phyloP scores from a whole-genome alignment of 2,888 invertebrate species.

The Odontothrips loti region DNA sequence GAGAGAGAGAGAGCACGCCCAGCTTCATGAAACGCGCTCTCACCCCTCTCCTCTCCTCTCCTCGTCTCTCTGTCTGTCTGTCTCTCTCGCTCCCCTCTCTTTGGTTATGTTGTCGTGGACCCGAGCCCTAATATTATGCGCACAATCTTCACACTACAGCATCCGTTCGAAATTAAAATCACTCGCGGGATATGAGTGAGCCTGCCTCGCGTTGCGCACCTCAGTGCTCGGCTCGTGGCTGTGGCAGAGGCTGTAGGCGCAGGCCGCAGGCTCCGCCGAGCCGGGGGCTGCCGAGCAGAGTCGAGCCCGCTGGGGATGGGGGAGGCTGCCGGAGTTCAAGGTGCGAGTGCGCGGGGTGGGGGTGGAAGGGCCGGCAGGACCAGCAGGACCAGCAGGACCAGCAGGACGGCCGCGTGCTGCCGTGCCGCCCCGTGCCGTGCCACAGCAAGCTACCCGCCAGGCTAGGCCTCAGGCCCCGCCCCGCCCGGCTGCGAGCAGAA shows the following conservation, averaged over 20 bases:
- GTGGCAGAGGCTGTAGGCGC: too few species aligned
- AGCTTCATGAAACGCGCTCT: not conserved
- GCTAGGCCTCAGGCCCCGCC: not conserved
- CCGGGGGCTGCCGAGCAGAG: too few species aligned
- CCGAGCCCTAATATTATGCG: slow-evolving; percentile 34
- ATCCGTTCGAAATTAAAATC: too few species aligned
- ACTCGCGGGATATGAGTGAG: too few species aligned
- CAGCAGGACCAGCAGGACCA: not conserved
- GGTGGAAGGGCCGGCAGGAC: not conserved
- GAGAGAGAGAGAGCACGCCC: not conserved
- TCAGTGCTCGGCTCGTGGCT: too few species aligned
- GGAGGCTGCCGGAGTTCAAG: too few species aligned
- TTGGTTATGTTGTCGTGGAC: not conserved
- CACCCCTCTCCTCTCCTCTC: not conserved
- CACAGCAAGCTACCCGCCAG: not conserved
- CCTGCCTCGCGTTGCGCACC: too few species aligned
- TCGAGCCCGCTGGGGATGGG: too few species aligned
- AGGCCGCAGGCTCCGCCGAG: too few species aligned
- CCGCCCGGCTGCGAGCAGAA: not conserved
- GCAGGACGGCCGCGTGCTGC: not conserved
- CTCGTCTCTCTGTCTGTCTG: not conserved
- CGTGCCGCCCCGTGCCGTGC: not conserved
- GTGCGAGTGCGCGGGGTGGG: too few species aligned
- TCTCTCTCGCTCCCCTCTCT: not conserved
- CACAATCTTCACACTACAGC: too few species aligned